Evolutionary conservation across 2,797 vertebrate genomes (phyloP), one percentile per base, ranked within the genome.

Genomic region (Champsocephalus gunnari): DNA sequence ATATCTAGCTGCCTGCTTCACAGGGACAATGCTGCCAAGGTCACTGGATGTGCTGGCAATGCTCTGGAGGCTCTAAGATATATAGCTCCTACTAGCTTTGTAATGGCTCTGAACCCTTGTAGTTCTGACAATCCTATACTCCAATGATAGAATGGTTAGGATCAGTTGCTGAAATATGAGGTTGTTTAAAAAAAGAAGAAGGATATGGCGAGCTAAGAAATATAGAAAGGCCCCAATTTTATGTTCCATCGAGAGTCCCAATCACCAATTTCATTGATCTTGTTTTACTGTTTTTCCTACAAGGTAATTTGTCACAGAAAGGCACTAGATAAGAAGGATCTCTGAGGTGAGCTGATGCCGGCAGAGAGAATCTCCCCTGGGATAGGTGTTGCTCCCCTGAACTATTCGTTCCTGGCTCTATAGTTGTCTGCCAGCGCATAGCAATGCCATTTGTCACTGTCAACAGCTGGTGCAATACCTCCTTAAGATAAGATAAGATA

Each of bases 391-490:
- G 43, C 70, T 73, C 64, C 51, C 12, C 58, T 79, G 60, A 88
- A 91, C 85, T 83, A 81, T 87, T 83, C 84, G 84, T 81, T 88
- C 76, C 60, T 7, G 9, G 54, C 64, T 82, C 47, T 73, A 48
- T 68, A 77, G 78, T 75, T 81, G 75, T 80, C 74, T 72, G 21
- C 66, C 34, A 10, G 51, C 28, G 51, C 28, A 58, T 76, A 69
- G 61, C 50, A 64, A 53, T 19, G 66, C 47, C 43, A 92, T 93
- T 90, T 79, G 70, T 93, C 92, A 83, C 80, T 83, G 91, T 90
- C 91, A 81, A 24, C 74, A 69, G 44, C 66, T 71, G 51, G 24
- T 59, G 60, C 54, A 41, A 76, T 55, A 51, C 64, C 14, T 49
- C 21, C 55, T 56, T 67, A 66, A 48, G 21, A 21, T 21, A 21